Evolutionary conservation across 2,113 vertebrate genomes (phyloP).

Genomic region (Motacilla alba): DNA sequence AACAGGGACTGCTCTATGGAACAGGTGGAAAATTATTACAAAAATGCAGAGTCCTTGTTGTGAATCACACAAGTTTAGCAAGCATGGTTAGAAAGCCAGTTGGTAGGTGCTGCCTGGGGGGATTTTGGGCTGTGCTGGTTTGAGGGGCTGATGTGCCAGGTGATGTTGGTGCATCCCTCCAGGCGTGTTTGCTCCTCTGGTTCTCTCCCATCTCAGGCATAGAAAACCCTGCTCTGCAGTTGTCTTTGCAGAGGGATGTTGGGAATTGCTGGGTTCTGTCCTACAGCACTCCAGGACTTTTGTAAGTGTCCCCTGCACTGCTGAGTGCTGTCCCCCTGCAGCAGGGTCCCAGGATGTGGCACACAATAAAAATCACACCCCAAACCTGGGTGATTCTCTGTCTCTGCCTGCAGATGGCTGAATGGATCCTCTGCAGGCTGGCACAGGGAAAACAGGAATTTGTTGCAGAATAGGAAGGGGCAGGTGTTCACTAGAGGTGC

Average conservation of each 20-base stretch:
- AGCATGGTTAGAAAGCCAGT: background rate
- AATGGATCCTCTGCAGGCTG: background rate
- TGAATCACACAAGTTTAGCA: background rate
- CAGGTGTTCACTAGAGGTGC: background rate
- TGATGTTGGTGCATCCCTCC: background rate
- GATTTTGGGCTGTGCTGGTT: background rate
- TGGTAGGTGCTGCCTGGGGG: background rate
- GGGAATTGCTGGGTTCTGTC: background rate
- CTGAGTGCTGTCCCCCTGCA: background rate
- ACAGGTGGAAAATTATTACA: background rate
- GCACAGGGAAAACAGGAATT: background rate
- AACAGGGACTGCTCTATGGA: background rate
- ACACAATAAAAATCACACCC: background rate
- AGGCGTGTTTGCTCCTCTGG: background rate
- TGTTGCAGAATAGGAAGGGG: too few species aligned
- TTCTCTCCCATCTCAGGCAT: too few species aligned
- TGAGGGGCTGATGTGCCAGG: background rate
- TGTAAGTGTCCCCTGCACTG: background rate
- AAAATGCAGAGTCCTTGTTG: background rate
- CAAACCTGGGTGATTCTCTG: background rate
- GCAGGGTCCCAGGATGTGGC: background rate
- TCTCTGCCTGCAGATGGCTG: background rate
- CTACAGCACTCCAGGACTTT: background rate
- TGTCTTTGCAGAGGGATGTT: background rate
- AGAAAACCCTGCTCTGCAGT: background rate